phyloP scores from a whole-genome alignment of 1,140 invertebrate species.

The Trypoxylus dichotomus region DNA sequence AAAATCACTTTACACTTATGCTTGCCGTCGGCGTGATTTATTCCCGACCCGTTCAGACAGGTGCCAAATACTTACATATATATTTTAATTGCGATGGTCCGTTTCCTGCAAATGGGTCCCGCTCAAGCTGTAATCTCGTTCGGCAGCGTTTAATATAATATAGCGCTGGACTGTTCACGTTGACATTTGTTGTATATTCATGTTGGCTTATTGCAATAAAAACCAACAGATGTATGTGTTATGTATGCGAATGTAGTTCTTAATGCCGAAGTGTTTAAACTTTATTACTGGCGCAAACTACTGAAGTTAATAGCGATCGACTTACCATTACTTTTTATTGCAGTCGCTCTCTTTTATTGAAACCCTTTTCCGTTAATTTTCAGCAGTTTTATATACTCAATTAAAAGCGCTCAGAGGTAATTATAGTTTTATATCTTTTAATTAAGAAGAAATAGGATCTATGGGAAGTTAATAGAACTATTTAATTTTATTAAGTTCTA shows the following conservation, averaged over 20 bases:
- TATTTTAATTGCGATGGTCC: constrained; percentile 21
- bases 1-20: constrained; percentile 14
- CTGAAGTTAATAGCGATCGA: neutral
- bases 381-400: neutral
- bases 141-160: neutral
- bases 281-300: neutral
- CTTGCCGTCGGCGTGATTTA: neutral
- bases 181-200: constrained; percentile 6
- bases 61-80: constrained; percentile 17
- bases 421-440: constrained; percentile 22
- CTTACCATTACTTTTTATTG: constrained; percentile 22
- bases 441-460: constrained; percentile 1
- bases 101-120: neutral
- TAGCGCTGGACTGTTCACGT: neutral
- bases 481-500: too few relatives aligned
- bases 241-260: neutral
- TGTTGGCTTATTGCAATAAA: neutral
- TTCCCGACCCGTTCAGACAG: neutral
- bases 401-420: neutral
- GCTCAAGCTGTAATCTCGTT: neutral
- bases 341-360: neutral
- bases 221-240: neutral
- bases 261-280: neutral
- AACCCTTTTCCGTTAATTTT: neutral
- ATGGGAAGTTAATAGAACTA: neutral